phyloP scores from a whole-genome alignment of 2,888 invertebrate species.

The Brachyopa scutellaris region DNA sequence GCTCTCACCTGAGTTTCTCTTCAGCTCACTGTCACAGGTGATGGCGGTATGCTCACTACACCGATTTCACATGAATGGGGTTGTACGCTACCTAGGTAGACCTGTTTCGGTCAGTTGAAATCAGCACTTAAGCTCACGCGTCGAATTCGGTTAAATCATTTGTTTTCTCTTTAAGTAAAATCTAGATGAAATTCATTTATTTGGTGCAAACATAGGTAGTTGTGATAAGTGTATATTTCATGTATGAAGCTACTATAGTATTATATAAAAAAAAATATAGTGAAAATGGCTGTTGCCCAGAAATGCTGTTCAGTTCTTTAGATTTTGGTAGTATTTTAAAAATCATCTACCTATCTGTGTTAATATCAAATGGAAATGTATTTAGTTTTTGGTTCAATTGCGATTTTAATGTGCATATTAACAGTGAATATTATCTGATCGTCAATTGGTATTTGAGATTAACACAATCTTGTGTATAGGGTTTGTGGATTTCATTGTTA shows the following conservation, averaged over 20 bases:
- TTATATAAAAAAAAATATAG: neutral
- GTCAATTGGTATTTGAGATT: conserved; percentile 21
- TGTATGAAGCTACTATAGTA: no score
- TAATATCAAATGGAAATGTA: neutral
- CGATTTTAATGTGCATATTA: neutral
- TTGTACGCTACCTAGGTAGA: conserved; percentile 41
- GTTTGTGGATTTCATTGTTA: conserved; percentile 26
- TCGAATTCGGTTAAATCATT: conserved; percentile 31
- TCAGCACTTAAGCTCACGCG: conserved; percentile 48
- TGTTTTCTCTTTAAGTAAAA: conserved; percentile 39
- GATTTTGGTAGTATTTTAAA: no score
- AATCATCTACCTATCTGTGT: neutral
- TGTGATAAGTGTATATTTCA: conserved; percentile 4
- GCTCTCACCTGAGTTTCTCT: no score
- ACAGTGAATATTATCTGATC: conserved; percentile 22
- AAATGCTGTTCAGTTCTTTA: neutral
- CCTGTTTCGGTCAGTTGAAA: conserved; percentile 66
- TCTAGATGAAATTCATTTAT: conserved; percentile 4
- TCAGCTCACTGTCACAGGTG: no score
- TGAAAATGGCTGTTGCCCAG: neutral
- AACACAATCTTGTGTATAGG: conserved; percentile 17
- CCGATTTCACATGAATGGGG: no score
- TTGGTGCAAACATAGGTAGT: conserved; percentile 3
- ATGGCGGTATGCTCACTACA: no score
- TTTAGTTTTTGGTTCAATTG: neutral